phyloP scores from a whole-genome alignment of 2,797 vertebrate genomes.

The Labroides dimidiatus region DNA sequence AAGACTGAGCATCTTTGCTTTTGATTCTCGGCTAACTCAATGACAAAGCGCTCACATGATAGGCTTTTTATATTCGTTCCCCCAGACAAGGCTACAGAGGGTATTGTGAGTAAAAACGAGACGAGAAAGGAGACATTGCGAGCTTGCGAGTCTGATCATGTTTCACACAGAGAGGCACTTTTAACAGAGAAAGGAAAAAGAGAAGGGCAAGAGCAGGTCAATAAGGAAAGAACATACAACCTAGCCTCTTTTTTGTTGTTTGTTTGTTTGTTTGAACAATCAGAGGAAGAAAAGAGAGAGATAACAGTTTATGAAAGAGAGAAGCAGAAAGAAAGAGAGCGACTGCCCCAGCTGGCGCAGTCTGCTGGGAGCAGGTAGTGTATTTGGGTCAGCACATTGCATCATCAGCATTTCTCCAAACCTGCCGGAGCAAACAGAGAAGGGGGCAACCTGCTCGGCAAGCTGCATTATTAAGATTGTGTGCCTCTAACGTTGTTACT shows the following conservation, averaged over 20 bases:
- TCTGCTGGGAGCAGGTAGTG: slow-evolving; percentile 85
- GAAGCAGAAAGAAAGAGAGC: slow-evolving; percentile 56
- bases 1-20: slow-evolving; percentile 52
- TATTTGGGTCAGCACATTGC: slow-evolving; percentile 91
- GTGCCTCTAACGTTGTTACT: slow-evolving; percentile 35
- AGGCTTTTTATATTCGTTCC: slow-evolving; percentile 1
- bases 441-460: slow-evolving; percentile 69
- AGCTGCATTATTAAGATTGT: slow-evolving; percentile 84
- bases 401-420: slow-evolving; percentile 89
- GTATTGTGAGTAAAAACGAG: slow-evolving; percentile 30
- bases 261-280: slow-evolving; percentile 11
- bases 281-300: slow-evolving; percentile 42
- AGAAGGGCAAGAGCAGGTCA: slow-evolving; percentile 26
- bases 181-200: slow-evolving; percentile 1
- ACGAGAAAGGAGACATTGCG: slow-evolving; percentile 28
- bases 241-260: slow-evolving; percentile 9
- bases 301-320: slow-evolving; percentile 58
- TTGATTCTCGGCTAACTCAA: slow-evolving; percentile 58
- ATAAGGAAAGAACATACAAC: slow-evolving; percentile 26
- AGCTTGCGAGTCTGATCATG: slow-evolving; percentile 34
- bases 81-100: neutral
- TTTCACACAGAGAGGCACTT: slow-evolving; percentile 30
- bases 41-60: slow-evolving; percentile 47
- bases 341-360: slow-evolving; percentile 81
- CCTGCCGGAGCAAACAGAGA: slow-evolving; percentile 85